Evolutionary conservation across 2,797 vertebrate species (phyloP).

Genomic region (Hippocampus kuda): DNA sequence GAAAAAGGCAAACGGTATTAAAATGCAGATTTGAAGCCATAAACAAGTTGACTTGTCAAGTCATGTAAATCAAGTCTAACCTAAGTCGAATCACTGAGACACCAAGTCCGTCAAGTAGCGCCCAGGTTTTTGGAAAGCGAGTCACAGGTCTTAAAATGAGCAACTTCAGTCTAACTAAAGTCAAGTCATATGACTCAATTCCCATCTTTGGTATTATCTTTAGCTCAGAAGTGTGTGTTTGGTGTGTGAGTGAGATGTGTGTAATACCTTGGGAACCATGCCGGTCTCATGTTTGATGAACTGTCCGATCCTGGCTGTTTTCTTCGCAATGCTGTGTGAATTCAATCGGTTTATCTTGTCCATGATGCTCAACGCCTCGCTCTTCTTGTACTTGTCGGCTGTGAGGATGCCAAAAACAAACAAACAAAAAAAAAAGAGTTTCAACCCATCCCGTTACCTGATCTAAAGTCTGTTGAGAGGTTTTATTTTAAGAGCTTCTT

Average conservation of each 20-base stretch:
- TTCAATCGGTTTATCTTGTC: constrained; percentile 84
- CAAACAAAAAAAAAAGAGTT: neutral
- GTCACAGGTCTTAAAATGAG: too few species aligned
- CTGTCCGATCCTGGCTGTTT: constrained; percentile 82
- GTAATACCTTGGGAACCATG: constrained; percentile 74
- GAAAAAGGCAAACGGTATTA: too few species aligned
- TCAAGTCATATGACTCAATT: too few species aligned
- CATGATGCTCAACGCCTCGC: constrained; percentile 76
- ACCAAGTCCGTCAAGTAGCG: too few species aligned
- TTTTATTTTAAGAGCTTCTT: constrained; percentile 37
- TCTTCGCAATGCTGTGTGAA: constrained; percentile 88
- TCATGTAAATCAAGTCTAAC: too few species aligned
- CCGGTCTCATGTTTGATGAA: constrained; percentile 85
- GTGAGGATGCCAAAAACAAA: constrained; percentile 7
- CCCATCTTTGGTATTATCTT: neutral
- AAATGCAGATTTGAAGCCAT: too few species aligned
- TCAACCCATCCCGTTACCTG: too few species aligned
- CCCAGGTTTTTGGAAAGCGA: too few species aligned
- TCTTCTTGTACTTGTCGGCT: constrained; percentile 90
- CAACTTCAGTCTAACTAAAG: too few species aligned
- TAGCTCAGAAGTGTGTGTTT: neutral
- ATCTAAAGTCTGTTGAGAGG: too few species aligned
- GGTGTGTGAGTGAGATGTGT: neutral
- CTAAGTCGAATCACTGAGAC: too few species aligned
- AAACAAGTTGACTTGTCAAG: too few species aligned